phyloP scores from a whole-genome alignment of 2,888 invertebrate species.

The Idaea dimidiata region DNA sequence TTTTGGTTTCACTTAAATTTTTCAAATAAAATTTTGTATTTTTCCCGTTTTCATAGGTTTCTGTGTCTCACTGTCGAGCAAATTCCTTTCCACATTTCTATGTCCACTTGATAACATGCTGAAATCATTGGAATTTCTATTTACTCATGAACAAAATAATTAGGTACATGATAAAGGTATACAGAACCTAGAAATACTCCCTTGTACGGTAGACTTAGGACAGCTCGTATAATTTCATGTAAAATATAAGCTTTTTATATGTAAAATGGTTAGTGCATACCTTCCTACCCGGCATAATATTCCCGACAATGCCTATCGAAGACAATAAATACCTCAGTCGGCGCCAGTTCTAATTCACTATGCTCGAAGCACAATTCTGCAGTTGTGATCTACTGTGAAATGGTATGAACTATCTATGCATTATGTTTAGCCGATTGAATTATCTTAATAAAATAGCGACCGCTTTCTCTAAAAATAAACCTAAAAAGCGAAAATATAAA shows the following conservation, averaged over 20 bases:
- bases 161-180: not conserved
- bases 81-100: too few species aligned
- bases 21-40: too few species aligned
- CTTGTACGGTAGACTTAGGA: slow-evolving; percentile 1
- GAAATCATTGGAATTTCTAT: too few species aligned
- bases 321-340: slow-evolving; percentile 63
- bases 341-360: slow-evolving; percentile 72
- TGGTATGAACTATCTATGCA: slow-evolving; percentile 9
- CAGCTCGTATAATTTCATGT: slow-evolving; percentile 16
- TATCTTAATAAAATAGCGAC: too few species aligned
- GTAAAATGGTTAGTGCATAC: slow-evolving; percentile 15
- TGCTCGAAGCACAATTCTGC: slow-evolving; percentile 49
- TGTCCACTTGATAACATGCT: too few species aligned
- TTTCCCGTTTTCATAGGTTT: too few species aligned
- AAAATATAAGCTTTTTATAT: slow-evolving; percentile 26
- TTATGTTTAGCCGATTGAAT: too few species aligned
- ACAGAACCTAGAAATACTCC: not conserved
- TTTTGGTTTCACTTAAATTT: too few species aligned
- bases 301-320: slow-evolving; percentile 44
- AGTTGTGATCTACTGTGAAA: slow-evolving; percentile 26
- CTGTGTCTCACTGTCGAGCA: too few species aligned
- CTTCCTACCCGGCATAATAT: slow-evolving; percentile 23
- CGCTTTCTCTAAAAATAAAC: too few species aligned
- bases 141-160: not conserved
- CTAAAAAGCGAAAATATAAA: too few species aligned